Evolutionary conservation across 2,113 vertebrate species (phyloP), one percentile per base, ranked within the genome.

Genomic region (Centropus unirufus): DNA sequence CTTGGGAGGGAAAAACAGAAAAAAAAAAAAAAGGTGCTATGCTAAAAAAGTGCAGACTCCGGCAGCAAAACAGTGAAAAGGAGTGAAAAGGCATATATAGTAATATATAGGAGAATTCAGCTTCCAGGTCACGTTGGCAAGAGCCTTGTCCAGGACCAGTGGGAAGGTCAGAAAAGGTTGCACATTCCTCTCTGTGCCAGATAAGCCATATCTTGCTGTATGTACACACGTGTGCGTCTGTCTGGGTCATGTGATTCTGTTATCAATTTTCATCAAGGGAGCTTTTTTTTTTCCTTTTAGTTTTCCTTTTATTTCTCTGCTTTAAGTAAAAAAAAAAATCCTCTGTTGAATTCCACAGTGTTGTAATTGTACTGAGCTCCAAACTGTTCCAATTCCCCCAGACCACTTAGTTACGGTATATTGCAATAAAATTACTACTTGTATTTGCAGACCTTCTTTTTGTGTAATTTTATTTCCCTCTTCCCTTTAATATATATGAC

Each of bases 371-470:
- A 89, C 75, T 89, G 95, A 97, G 92, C 95, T 98, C 98, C 95
- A 96, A 97, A 97, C 92, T 98, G 98, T 98, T 98, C 98, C 97
- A 5, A 83, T 89, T 88, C 95, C 91, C 98, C 98, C 97, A 97
- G 98, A 98, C 98, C 98, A 99, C 98, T 98, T 93, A 98, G 97
- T 98, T 98, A 95, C 84, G 87, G 92, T 97, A 97, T 98, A 98
- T 98, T 98, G 98, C 98, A 99, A 98, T 98, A 98, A 98, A 98
- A 97, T 96, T 97, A 97, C 97, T 98, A 97, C 97, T 97, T 98
- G 98, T 98, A 98, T 98, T 98, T 98, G 98, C 98, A 98, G 97
- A 96, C 95, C 29, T 88, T 97, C 95, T 98, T 96, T 95, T 95
- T 94, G 94, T 94, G 84, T 98, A 96, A 92, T 97, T 98, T 97